Evolutionary conservation across 2,888 invertebrate species (phyloP), one percentile per base, ranked within the genome.

Genomic region (Tipula confusa): DNA sequence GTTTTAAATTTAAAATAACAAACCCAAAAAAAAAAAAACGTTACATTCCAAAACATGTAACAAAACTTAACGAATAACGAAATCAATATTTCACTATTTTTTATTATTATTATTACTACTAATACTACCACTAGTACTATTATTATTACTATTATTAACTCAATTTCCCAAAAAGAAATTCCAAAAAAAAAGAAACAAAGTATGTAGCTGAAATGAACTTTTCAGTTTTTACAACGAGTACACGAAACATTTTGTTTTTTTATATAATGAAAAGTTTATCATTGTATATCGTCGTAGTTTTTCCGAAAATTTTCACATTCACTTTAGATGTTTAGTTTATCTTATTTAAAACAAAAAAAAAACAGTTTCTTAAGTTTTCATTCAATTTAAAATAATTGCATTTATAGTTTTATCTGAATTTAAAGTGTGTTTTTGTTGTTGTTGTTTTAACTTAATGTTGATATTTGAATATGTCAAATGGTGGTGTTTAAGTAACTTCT

Each of bases 361-460:
- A 24, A 43, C 5, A 43, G 33, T 64, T 64, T 64, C 43, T 43
- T 43, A 43, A 43, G 43, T 64, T 18, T 43, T 64, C 24, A 24
- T 64, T 64, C 64, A 64, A 64, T 64, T 64, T 64, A 24, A 24
- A 64, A 64, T 24, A 64, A 64, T 64, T 64, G 6, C 24, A 24
- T 64, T 64, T 64, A 9, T 64, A 64, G 64, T 64, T 64, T 64
- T 64, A 64, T 64, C 64, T 64, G 64, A 24, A 64, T 64, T 64
- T 64, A 24, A 64, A 64, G 11, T 9, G 2, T 43, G 15, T 43
- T 15, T 15, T 15, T 0, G 4, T n/a, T 43, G n/a, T 43, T 43
- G n/a, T 43, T 15, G 43, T 15, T 15, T 43, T 15, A n/a, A n/a
- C n/a, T 15, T 4, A 43, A 43, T 9, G 33, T 33, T 33, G 15